These are phyloP conservation scores for Stenurella melanura DNA, from an alignment of 2,888 invertebrate species.

Conservation along the genomic window DNA sequence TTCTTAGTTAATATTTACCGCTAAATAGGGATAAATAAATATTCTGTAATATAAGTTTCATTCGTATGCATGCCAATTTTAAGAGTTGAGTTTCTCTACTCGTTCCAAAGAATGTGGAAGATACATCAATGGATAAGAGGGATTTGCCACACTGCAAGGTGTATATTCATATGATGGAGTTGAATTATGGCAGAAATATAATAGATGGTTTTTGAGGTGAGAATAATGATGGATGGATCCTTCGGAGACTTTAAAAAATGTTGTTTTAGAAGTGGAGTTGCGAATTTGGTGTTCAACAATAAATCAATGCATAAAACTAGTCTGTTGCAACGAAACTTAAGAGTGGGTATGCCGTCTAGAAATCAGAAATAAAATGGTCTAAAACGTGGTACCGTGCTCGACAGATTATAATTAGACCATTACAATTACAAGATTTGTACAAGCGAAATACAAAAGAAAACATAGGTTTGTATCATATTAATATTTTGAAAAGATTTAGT, in stretches of 20 bases:
- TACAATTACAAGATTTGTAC: no score
- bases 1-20: no score
- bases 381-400: no score
- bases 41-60: no score
- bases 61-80: no score
- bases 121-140: conserved; percentile 21
- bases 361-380: no score
- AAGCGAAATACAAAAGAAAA: no score
- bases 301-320: not conserved
- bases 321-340: not conserved
- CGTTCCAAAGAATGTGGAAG: not conserved
- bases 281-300: not conserved
- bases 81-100: conserved; percentile 1
- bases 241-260: conserved; percentile 20
- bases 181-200: conserved; percentile 30
- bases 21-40: no score
- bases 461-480: no score
- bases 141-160: conserved; percentile 3
- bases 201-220: conserved; percentile 13
- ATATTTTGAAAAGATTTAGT: no score
- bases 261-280: conserved; percentile 20
- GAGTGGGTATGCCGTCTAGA: no score
- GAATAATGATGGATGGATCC: conserved; percentile 26
- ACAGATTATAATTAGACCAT: no score
- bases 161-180: conserved; percentile 24